phyloP scores from a whole-genome alignment of 2,113 vertebrate species.

The Crotalus horridus region DNA sequence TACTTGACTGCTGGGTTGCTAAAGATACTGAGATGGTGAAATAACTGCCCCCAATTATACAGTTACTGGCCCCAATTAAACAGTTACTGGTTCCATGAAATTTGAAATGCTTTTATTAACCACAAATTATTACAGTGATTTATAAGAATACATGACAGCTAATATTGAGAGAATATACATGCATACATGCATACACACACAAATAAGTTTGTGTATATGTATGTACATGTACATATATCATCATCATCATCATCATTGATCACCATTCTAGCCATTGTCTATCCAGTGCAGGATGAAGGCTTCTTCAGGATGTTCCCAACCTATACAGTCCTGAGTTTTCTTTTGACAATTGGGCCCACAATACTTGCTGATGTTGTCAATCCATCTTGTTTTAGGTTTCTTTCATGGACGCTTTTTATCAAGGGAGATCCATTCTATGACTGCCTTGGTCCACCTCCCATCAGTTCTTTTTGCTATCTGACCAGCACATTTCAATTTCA shows the following conservation, averaged over 20 bases:
- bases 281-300: not conserved
- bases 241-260: not conserved
- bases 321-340: not conserved
- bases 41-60: constrained; percentile 14
- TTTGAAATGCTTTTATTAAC: constrained; percentile 11
- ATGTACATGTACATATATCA: not conserved
- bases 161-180: not conserved
- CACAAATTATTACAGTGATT: constrained; percentile 18
- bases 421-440: not conserved
- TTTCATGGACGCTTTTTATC: not conserved
- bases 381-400: not conserved
- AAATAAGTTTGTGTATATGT: not conserved
- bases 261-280: not conserved
- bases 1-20: constrained; percentile 6
- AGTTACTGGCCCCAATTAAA: not conserved
- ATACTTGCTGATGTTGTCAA: not conserved
- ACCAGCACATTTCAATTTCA: not conserved
- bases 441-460: not conserved
- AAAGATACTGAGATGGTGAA: constrained; percentile 19
- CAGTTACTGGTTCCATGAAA: constrained; percentile 14
- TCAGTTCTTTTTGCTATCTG: not conserved
- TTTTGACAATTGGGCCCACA: not conserved
- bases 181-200: no score
- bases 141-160: not conserved
- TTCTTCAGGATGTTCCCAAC: not conserved